Evolutionary conservation across 2,113 vertebrate genomes (phyloP).

Genomic region (Canis aureus): DNA sequence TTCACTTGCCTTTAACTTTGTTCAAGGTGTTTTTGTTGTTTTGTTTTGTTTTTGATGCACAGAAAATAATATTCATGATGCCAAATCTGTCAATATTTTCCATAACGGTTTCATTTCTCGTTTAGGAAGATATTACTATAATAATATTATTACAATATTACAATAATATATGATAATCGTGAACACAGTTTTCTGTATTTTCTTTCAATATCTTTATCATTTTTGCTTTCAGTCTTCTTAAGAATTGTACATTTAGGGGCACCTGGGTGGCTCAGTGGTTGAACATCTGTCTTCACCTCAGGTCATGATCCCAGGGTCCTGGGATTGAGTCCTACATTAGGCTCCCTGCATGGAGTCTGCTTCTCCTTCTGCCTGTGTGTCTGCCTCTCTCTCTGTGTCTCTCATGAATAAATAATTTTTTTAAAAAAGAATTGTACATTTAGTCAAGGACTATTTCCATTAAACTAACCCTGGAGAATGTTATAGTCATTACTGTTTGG

Average conservation of each 20-base stretch:
- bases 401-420: too few relatives aligned
- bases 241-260: neutral
- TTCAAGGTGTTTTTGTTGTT: neutral
- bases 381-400: too few relatives aligned
- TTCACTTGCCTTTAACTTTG: conserved; percentile 39
- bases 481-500: neutral
- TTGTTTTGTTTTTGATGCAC: neutral
- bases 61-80: conserved; percentile 7
- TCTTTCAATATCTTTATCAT: neutral
- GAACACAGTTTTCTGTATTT: neutral
- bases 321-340: too few relatives aligned
- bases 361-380: too few relatives aligned
- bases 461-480: neutral
- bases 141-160: too few relatives aligned
- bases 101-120: neutral
- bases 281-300: too few relatives aligned
- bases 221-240: conserved; percentile 34
- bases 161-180: neutral
- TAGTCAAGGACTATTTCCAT: neutral
- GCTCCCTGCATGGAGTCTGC: too few relatives aligned
- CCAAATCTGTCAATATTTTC: conserved; percentile 43
- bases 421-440: neutral
- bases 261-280: too few relatives aligned
- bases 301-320: too few relatives aligned
- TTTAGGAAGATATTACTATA: neutral